A percentile compares a stretch with the other conserved stretches of the same genome.
These are phyloP conservation scores for Limnothrissa miodon DNA, from an alignment of 2,113 vertebrate species.

Conservation along the genomic window DNA sequence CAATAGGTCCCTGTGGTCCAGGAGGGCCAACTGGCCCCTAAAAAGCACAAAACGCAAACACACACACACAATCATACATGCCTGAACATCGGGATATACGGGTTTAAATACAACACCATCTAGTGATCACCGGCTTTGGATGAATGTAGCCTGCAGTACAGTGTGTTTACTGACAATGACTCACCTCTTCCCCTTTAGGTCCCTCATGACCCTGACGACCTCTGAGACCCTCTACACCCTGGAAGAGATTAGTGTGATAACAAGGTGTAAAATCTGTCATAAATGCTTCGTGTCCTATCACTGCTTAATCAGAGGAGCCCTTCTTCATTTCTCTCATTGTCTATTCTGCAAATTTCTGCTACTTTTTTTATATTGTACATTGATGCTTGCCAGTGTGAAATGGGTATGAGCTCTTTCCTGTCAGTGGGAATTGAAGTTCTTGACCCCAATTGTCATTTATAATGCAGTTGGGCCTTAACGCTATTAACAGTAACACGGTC, in stretches of 20 bases:
- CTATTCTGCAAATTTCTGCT: neutral
- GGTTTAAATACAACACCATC: neutral
- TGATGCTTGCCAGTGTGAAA: neutral
- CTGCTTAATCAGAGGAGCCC: neutral
- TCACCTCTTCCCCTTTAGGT: conserved; percentile 71
- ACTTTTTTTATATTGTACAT: neutral
- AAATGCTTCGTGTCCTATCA: neutral
- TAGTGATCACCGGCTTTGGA: neutral
- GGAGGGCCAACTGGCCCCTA: conserved; percentile 67
- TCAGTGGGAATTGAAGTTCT: conserved; percentile 10
- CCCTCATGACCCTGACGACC: conserved; percentile 70
- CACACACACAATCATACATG: neutral
- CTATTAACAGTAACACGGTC: conserved; percentile 8
- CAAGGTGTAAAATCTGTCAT: neutral
- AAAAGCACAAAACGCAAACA: conserved; percentile 21
- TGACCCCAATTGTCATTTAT: conserved; percentile 6
- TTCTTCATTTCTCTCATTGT: neutral
- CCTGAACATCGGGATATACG: neutral
- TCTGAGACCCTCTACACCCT: conserved; percentile 75
- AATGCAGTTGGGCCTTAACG: neutral
- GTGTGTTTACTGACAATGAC: conserved; percentile 25
- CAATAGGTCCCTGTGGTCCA: conserved; percentile 60
- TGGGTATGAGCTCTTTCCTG: neutral
- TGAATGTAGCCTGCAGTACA: neutral
- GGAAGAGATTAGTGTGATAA: conserved; percentile 20